Evolutionary conservation across 2,888 invertebrate genomes (phyloP), one percentile per base, ranked within the genome.

Genomic region (Sphaerophoria taeniata): DNA sequence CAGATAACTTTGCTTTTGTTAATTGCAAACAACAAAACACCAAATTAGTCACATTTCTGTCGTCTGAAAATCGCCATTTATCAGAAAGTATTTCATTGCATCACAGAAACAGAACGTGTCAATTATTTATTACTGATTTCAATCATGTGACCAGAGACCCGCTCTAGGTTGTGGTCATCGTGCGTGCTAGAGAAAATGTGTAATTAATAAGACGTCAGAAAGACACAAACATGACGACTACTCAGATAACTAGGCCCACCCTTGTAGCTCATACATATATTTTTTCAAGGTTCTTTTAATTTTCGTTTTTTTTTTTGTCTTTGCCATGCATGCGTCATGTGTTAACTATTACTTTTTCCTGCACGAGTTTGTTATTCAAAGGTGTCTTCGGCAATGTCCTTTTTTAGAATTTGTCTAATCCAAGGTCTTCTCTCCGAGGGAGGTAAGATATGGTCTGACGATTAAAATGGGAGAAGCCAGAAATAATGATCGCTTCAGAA

Each of bases 351-450:
- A 4, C 33, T 34, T 34, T 56, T 16, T 43, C 43, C 43, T 11
- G 3, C 58, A 58, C 58, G 58, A 39, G 12, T 36, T 58, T 12
- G 58, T 39, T 16, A 39, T 58, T 58, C 12, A 58, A 58, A 58
- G 39, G 39, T 39, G 36, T 39, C 58, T 58, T 36, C 36, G 9
- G 9, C 58, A 6, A 39, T 16, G 6, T 39, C 58, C 39, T 58
- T 58, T 58, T 24, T 58, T 39, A 12, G 58, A 58, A 36, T 36
- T 36, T 11, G 5, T 39, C 16, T 7, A 16, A 6, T 39, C 6
- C 58, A 58, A 58, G 36, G 58, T 58, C 36, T 39, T 58, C 16
- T 24, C 9, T 11, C 24, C 2, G 24, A 24, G 39, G 16, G 5
- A 49, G 39, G 39, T 16, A n/a, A n/a, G 33, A 56, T 14, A 34